Evolutionary conservation across 1,140 invertebrate genomes (phyloP), one percentile per base, ranked within the genome.

Genomic region (Heliconius nattereri): DNA sequence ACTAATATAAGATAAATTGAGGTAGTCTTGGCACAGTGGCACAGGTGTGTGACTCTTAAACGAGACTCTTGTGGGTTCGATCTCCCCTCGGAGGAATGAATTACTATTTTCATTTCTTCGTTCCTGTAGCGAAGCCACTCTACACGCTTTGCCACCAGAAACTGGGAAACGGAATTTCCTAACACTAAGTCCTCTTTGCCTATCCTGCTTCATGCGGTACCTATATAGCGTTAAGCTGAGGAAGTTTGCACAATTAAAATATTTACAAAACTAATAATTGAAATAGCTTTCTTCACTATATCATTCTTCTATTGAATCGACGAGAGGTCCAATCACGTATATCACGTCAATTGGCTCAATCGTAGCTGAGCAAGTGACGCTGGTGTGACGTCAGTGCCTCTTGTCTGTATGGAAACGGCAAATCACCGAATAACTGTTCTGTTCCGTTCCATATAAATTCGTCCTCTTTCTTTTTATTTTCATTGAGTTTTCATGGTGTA

Each of bases 281-380:
- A 84, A 80, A 78, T 74, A 60, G 71, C 83, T 85, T 84, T 87
- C 82, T 85, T 83, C 82, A 83, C 80, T 73, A 78, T 75, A 76
- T 60, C 71, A 79, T 83, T 79, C 78, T 84, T 86, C 85, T 85
- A 87, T 85, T 84, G 80, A 85, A 79, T 83, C 81, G 84, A 79
- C 78, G 83, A 86, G 85, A 88, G 86, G 86, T 87, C 87, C 86
- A 66, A 72, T 86, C 85, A 91, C 45, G 66, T 52, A 29, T 40
- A 91, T 91, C 90, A 91, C 91, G 91, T 91, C 91, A 93, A 93
- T 93, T 93, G 90, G 85, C 86, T 88, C 85, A 91, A 92, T 91
- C 87, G 86, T 81, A 77, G 82, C 82, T 85, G 85, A 78, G 78
- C 82, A 85, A 86, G 85, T 92, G 91, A 92, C 91, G 90, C 81